phyloP scores from a whole-genome alignment of 1,140 invertebrate genomes.

The Hycleus phaleratus region DNA sequence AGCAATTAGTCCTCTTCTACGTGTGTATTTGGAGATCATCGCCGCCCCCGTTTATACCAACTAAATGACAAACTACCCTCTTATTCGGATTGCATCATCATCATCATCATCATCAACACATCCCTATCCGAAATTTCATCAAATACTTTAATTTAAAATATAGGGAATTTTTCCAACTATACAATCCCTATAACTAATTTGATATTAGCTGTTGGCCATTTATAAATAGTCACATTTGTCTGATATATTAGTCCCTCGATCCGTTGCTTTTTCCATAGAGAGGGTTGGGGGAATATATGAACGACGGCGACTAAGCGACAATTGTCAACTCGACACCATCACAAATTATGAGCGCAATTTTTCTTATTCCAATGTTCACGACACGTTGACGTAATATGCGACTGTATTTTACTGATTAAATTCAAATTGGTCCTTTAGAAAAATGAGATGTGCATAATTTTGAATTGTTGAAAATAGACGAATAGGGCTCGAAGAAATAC shows the following conservation, averaged over 20 bases:
- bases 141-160: too few relatives aligned
- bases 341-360: conserved; percentile 31
- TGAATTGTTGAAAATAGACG: too few relatives aligned
- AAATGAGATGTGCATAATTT: conserved; percentile 3
- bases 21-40: conserved; percentile 18
- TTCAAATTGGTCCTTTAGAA: conserved; percentile 11
- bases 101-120: too few relatives aligned
- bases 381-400: conserved; percentile 8
- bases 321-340: conserved; percentile 35
- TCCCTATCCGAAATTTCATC: too few relatives aligned
- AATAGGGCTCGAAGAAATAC: too few relatives aligned
- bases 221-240: conserved; percentile 21
- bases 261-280: neutral
- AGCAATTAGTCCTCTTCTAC: conserved; percentile 24
- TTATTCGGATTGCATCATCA: too few relatives aligned
- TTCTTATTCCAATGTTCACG: conserved; percentile 30
- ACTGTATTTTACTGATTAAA: conserved; percentile 19
- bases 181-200: conserved; percentile 16
- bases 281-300: too few relatives aligned
- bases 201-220: conserved; percentile 20
- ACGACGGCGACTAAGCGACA: neutral
- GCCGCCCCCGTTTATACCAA: neutral
- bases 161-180: too few relatives aligned
- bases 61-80: neutral
- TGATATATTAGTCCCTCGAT: conserved; percentile 30